Base-by-base conservation (phyloP, 2,113 vertebrate genomes). In the Neofelis nebulosa region DNA sequence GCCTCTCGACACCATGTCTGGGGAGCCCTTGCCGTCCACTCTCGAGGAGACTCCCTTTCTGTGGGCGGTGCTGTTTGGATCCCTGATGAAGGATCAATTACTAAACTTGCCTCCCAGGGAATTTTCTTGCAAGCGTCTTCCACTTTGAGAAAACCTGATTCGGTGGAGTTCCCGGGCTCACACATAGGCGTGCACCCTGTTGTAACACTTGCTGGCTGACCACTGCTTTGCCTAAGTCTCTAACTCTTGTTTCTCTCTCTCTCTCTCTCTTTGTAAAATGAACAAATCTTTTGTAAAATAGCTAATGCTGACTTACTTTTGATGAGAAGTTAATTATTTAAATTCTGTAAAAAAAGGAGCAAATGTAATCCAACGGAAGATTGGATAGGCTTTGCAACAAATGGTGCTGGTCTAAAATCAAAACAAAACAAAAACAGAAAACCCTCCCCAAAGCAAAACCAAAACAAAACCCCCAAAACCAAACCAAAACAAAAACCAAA, bases 1-100 rank as follows among this genome's bases (percentile, higher is more conserved):
- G n/a, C 15, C 25, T 1, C 15, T 5, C 27, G 11, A 12, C 66
- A 8, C 1, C n/a, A 48, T 8, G 18, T 4, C 0, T 33, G 7
- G 31, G 12, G 8, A 63, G 11, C 8, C 27, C 52, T 38, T 12
- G 2, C 18, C 5, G 8, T 45, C 15, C 9, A 48, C n/a, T 15
- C 7, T 31, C 1, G 10, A 0, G 6, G 1, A n/a, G n/a, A 25
- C 1, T 41, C 74, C n/a, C 36, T 69, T 38, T 16, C 25, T 85
- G 27, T 11, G 65, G 27, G 31, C 10, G 78, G 73, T 71, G 16
- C 11, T 27, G 4, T 66, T 48, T 55, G 68, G 48, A 41, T 61
- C 38, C 94, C 50, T 2, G 5, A 38, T 19, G 76, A 90, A 79
- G 15, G 55, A 48, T 10, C 14, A 76, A 23, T 68, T 52, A 27